Percentiles rank a stretch among this genome's conserved stretches.
Evolutionary conservation across 2,113 vertebrate genomes (phyloP).

Genomic region (Progne subis): DNA sequence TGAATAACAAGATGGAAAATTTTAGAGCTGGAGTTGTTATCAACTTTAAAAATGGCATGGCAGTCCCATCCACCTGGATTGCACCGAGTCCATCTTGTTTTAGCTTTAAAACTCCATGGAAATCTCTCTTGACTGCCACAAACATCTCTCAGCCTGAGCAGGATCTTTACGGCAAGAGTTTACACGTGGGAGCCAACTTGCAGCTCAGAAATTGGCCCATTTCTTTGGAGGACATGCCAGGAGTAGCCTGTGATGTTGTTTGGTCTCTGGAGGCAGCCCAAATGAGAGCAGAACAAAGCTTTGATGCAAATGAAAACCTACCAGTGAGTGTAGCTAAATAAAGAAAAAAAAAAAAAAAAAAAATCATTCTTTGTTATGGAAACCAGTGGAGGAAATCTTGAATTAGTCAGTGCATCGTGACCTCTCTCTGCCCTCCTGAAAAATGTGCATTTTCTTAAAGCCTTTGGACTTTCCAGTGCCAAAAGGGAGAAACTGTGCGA

Average conservation of each 20-base stretch:
- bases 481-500: not conserved
- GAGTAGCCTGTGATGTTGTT: slow-evolving; percentile 57
- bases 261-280: slow-evolving; percentile 58
- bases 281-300: slow-evolving; percentile 64
- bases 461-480: not conserved
- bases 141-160: not conserved
- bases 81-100: not conserved
- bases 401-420: slow-evolving; percentile 71
- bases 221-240: slow-evolving; percentile 19
- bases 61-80: not conserved
- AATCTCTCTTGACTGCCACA: not conserved
- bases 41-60: not conserved
- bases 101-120: not conserved
- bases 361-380: slow-evolving; percentile 59
- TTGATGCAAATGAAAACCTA: slow-evolving; percentile 64
- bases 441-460: slow-evolving; percentile 25
- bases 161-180: not conserved
- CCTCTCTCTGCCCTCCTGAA: slow-evolving; percentile 52
- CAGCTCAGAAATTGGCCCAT: slow-evolving; percentile 39
- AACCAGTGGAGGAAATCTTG: slow-evolving; percentile 68
- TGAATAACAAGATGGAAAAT: not conserved
- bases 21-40: not conserved
- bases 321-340: slow-evolving; percentile 60
- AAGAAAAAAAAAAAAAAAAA: slow-evolving; percentile 14
- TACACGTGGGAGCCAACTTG: not conserved